Base-by-base conservation (phyloP, 1,140 invertebrate species). In the Drosophila dunni region DNA sequence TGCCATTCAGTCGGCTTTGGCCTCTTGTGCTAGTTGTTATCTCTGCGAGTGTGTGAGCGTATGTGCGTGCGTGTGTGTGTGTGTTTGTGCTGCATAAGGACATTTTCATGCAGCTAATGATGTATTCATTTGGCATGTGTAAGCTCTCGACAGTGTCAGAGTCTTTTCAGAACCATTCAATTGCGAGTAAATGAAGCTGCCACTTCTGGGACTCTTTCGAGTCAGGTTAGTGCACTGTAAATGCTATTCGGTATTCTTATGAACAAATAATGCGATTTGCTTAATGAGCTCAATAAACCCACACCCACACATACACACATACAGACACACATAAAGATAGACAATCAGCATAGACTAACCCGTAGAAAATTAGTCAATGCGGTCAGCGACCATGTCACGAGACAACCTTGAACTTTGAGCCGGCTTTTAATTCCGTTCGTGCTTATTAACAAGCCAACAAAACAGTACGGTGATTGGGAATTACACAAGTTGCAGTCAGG, bases 81-180 rank as follows among this genome's bases (percentile, higher is more conserved):
- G 20, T 64, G 34, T 58, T 54, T 29, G 2, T 57, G 64, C 44
- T 61, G 48, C 57, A 44, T 65, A 76, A 63, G 79, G 72, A 83
- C 84, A 88, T 77, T 88, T 8, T 88, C 60, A 83, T 88, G 72
- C 79, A 86, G 83, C 83, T 86, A 86, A 86, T 86, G 79, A 86
- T 79, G 83, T 86, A 86, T 86, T 86, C 83, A 86, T 77, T 88
- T 88, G 54, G 63, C 64, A 73, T 73, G 50, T 73, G 46, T 58
- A 56, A 67, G 64, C 64, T 20, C 46, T 73, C 64, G 10, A 58
- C 46, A 72, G 46, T 9, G 45, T 62, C 46, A 20, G 58, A 51
- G 17, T 64, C 68, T 66, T 86, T 77, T 65, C 65, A 79, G 24
- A 51, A 68, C 58, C 68, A 61, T 83, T 86, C 71, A 82, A 86